Evolutionary conservation across 2,113 vertebrate genomes (phyloP).

Genomic region (Aplodontia rufa): DNA sequence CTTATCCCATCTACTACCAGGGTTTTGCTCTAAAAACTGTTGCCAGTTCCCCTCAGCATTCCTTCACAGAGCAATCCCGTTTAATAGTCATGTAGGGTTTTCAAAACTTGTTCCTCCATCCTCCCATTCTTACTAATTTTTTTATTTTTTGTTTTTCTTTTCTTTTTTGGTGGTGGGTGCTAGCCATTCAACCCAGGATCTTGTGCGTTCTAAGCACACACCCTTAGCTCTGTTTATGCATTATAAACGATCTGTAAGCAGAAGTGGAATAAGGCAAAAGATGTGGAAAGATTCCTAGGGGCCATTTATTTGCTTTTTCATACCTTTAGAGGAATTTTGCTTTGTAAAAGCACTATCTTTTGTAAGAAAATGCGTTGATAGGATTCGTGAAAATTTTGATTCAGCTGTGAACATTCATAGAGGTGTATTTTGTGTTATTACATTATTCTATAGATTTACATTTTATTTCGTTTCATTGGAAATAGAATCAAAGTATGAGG

Average conservation of each 20-base stretch:
- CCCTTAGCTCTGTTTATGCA: not conserved
- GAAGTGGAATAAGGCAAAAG: not conserved
- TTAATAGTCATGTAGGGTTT: not conserved
- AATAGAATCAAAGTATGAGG: slow-evolving; percentile 87
- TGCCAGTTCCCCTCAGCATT: not conserved
- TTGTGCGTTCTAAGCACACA: not conserved
- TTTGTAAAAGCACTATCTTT: not conserved
- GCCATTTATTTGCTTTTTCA: not conserved
- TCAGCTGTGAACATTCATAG: not conserved
- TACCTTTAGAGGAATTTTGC: not conserved
- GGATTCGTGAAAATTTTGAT: not conserved
- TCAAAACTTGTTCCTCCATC: not conserved
- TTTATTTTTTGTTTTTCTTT: not conserved
- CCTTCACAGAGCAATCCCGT: not conserved
- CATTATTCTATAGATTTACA: not conserved
- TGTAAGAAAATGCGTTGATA: not conserved
- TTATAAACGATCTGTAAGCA: not conserved
- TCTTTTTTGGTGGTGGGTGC: not conserved
- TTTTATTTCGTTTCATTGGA: slow-evolving; percentile 66
- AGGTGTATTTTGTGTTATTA: not conserved
- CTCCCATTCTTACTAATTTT: not conserved
- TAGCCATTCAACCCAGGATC: not conserved
- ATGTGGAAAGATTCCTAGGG: not conserved
- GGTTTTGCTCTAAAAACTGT: not conserved
- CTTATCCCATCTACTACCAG: not conserved